These are phyloP conservation scores for Lapara coniferarum DNA, from an alignment of 2,888 invertebrate species.

Conservation along the genomic window DNA sequence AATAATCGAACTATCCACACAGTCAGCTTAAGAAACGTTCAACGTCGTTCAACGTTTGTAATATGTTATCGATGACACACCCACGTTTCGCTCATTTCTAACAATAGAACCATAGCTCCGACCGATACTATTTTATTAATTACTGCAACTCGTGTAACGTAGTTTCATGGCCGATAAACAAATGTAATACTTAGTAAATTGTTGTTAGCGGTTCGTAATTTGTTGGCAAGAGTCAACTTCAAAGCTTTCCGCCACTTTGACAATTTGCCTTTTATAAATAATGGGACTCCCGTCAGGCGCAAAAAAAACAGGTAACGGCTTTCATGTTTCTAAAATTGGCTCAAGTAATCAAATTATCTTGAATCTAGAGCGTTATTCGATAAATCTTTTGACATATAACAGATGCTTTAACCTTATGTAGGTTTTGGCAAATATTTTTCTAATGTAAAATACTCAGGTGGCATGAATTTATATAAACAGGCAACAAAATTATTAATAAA, in stretches of 20 bases:
- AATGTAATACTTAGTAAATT: slow-evolving; percentile 9
- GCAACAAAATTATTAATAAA: not conserved
- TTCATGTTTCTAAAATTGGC: slow-evolving; percentile 18
- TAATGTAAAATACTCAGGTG: not conserved
- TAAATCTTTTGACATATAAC: not conserved
- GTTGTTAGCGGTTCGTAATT: slow-evolving; percentile 20
- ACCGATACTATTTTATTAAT: slow-evolving; percentile 10
- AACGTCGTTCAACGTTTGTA: no score
- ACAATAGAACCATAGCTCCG: slow-evolving; percentile 11
- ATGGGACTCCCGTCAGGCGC: not conserved
- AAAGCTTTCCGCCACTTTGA: slow-evolving; percentile 23
- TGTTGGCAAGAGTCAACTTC: slow-evolving; percentile 8
- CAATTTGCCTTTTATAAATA: slow-evolving; percentile 20
- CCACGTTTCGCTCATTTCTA: slow-evolving; percentile 14
- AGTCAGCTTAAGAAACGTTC: not conserved
- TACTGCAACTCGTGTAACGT: slow-evolving; percentile 1
- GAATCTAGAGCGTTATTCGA: not conserved
- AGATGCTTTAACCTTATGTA: not conserved
- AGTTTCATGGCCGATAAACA: not conserved
- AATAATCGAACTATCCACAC: not conserved
- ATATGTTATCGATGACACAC: slow-evolving; percentile 13
- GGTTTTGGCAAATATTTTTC: not conserved
- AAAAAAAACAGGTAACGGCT: slow-evolving; percentile 4
- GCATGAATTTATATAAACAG: not conserved
- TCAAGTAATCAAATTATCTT: slow-evolving; percentile 19